Evolutionary conservation across 2,888 invertebrate genomes (phyloP).

Genomic region (Drosophila paranaensis): DNA sequence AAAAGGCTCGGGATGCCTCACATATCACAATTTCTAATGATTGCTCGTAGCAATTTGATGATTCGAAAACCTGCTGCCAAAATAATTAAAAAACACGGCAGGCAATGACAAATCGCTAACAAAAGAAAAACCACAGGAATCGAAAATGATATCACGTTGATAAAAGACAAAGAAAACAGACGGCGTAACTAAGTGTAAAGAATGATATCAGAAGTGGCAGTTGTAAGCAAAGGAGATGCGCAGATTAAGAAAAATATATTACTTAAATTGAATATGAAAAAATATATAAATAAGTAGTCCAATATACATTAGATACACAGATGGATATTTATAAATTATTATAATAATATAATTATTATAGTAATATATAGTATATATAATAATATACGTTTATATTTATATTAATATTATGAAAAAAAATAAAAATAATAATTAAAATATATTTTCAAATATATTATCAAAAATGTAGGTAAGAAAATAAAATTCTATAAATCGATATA

Average conservation of each 20-base stretch:
- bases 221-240: background rate
- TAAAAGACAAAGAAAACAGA: background rate
- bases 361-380: too few relatives aligned
- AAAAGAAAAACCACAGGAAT: slow-evolving; percentile 11
- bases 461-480: too few relatives aligned
- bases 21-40: slow-evolving; percentile 23
- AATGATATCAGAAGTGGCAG: background rate
- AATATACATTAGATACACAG: background rate
- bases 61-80: slow-evolving; percentile 34
- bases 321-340: background rate
- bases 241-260: slow-evolving; percentile 7
- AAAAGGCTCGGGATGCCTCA: background rate
- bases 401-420: too few relatives aligned
- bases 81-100: slow-evolving; percentile 15
- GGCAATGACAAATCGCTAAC: slow-evolving; percentile 10
- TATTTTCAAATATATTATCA: too few relatives aligned
- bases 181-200: slow-evolving; percentile 12
- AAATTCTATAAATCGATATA: too few relatives aligned
- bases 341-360: too few relatives aligned
- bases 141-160: slow-evolving; percentile 14
- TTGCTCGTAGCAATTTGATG: slow-evolving; percentile 45
- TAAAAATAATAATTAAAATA: too few relatives aligned
- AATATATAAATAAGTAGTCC: background rate
- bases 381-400: background rate
- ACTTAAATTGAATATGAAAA: background rate